phyloP scores from a whole-genome alignment of 2,888 invertebrate genomes.

The Hemaris fuciformis region DNA sequence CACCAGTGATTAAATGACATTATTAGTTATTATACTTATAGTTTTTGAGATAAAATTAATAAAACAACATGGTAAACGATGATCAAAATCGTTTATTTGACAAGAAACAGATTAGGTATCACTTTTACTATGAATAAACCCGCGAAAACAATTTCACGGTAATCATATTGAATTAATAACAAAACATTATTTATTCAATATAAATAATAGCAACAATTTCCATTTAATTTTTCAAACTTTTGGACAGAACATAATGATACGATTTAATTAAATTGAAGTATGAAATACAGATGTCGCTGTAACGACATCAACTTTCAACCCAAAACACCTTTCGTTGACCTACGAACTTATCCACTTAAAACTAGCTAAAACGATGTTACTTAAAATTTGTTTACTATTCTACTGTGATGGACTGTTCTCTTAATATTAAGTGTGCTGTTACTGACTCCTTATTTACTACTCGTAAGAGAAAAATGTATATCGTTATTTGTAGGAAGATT shows the following conservation, averaged over 20 bases:
- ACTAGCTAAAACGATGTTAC: slow-evolving; percentile 40
- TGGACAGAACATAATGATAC: neutral
- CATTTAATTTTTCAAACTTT: neutral
- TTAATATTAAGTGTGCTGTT: slow-evolving; percentile 44
- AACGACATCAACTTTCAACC: slow-evolving; percentile 25
- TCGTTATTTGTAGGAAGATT: slow-evolving; percentile 33
- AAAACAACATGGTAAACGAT: slow-evolving; percentile 46
- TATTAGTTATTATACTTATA: neutral
- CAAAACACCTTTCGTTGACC: slow-evolving; percentile 29
- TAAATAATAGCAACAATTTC: neutral
- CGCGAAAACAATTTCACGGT: slow-evolving; percentile 33
- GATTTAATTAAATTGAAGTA: neutral
- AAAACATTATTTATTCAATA: slow-evolving; percentile 7
- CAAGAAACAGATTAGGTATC: slow-evolving; percentile 68
- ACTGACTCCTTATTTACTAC: slow-evolving; percentile 38
- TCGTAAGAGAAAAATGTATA: slow-evolving; percentile 32
- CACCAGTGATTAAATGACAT: too few species aligned
- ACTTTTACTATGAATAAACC: slow-evolving; percentile 52
- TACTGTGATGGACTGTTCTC: slow-evolving; percentile 60
- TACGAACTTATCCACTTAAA: slow-evolving; percentile 21
- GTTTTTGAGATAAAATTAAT: slow-evolving; percentile 16
- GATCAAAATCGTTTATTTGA: slow-evolving; percentile 63
- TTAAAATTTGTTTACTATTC: slow-evolving; percentile 45
- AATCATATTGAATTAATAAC: slow-evolving; percentile 15
- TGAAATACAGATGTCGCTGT: slow-evolving; percentile 29